Evolutionary conservation across 2,113 vertebrate genomes (phyloP).

Genomic region (Lepus timidus): DNA sequence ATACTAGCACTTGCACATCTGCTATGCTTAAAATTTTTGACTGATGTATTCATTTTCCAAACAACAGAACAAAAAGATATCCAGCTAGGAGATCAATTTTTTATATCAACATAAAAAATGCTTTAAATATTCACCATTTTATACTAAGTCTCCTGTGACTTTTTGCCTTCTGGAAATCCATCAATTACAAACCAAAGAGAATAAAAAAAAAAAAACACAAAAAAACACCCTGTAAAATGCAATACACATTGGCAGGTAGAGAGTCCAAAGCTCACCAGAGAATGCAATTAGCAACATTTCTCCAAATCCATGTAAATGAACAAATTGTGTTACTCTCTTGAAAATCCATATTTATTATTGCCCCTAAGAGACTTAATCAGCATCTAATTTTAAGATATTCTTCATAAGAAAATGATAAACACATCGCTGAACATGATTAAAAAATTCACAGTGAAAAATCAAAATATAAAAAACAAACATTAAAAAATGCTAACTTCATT

Average conservation of each 20-base stretch:
- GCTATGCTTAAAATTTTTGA: constrained; percentile 57
- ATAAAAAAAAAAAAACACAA: not conserved
- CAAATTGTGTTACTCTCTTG: constrained; percentile 35
- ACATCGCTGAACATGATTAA: not conserved
- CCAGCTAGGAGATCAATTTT: constrained; percentile 62
- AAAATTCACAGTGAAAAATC: constrained; percentile 20
- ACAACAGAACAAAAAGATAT: constrained; percentile 56
- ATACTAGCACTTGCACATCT: constrained; percentile 47
- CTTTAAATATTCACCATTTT: constrained; percentile 68
- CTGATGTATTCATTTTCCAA: constrained; percentile 57
- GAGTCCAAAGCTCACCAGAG: not conserved
- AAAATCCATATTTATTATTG: constrained; percentile 60
- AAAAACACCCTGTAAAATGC: constrained; percentile 43
- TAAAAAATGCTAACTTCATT: not conserved
- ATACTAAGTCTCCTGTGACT: constrained; percentile 61
- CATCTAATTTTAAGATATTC: constrained; percentile 52
- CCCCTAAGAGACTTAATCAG: constrained; percentile 20
- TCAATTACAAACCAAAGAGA: constrained; percentile 61
- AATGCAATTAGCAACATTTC: constrained; percentile 56
- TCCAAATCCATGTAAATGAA: constrained; percentile 61
- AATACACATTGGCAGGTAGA: constrained; percentile 34
- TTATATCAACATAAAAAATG: constrained; percentile 64
- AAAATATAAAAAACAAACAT: not conserved
- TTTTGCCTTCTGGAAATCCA: constrained; percentile 62
- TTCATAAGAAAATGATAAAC: not conserved